phyloP scores from a whole-genome alignment of 2,888 invertebrate species.

The Pilophorus perplexus region DNA sequence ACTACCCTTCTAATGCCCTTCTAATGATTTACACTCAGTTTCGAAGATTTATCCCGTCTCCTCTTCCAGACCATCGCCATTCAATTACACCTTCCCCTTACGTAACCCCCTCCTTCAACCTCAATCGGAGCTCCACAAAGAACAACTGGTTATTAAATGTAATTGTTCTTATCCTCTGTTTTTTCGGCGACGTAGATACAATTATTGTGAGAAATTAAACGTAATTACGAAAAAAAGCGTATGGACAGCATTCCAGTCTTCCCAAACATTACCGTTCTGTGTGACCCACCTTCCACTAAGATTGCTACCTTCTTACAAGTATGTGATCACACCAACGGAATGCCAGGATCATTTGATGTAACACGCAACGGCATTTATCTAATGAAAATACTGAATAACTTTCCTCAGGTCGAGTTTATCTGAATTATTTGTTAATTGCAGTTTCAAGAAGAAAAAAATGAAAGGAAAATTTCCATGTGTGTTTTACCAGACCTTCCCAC shows the following conservation, averaged over 20 bases:
- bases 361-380: too few relatives aligned
- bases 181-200: constrained; percentile 11
- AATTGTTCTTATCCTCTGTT: constrained; percentile 24
- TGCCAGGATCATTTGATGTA: too few relatives aligned
- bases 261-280: constrained; percentile 30
- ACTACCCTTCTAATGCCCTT: constrained; percentile 23
- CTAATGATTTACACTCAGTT: constrained; percentile 33
- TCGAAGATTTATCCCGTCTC: constrained; percentile 30
- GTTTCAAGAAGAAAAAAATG: too few relatives aligned
- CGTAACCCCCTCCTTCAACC: constrained; percentile 16
- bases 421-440: too few relatives aligned
- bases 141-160: constrained; percentile 42
- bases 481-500: too few relatives aligned
- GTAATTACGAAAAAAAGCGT: constrained; percentile 37
- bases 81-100: constrained; percentile 41
- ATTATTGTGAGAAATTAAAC: constrained; percentile 38
- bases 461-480: too few relatives aligned
- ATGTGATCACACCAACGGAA: too few relatives aligned
- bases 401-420: too few relatives aligned
- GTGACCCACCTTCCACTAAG: constrained; percentile 13
- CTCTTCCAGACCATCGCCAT: constrained; percentile 17
- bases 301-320: constrained; percentile 23
- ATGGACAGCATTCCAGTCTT: constrained; percentile 26
- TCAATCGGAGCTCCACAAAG: constrained; percentile 33
- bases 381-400: too few relatives aligned